Base-by-base conservation (phyloP, 2,888 invertebrate species). In the Scaptomyza polygonia region DNA sequence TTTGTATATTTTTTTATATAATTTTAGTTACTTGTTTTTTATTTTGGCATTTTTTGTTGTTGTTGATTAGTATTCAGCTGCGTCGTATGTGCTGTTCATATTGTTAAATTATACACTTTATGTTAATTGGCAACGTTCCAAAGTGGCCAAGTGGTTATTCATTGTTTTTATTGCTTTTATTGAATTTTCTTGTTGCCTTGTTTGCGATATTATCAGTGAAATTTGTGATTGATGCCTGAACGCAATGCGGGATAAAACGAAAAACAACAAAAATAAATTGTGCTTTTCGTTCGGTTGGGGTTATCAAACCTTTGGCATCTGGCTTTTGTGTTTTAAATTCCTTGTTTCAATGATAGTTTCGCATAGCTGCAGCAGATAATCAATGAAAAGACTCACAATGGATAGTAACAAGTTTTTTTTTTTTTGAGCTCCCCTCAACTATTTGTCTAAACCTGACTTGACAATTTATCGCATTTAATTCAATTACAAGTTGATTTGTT, bases 51-150 rank as follows among this genome's bases (percentile, higher is more conserved):
- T 30, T 36, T 30, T 43, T 49, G 47, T 56, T 49, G 47, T 56
- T 47, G 52, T 66, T 73, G 54, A 65, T 72, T 72, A 61, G 61
- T 65, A 64, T 53, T 36, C 55, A 57, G 64, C 44, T 68, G n/a
- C n/a, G 65, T 51, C 27, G 32, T 69, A 65, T 44, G 27, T 42
- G 40, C 57, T 57, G 62, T 18, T 61, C 61, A 57, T 56, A 70
- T 67, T 72, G 52, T 42, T 42, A 73, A 85, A 85, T 85, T 85
- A 87, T 74, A 85, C 62, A 69, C 68, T 72, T 72, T 66, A 71
- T 71, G 77, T 63, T 85, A 86, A 86, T 82, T 74, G 84, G 61
- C 49, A 58, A 39, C 40, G 34, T 21, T 16, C n/a, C 42, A 29
- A 54, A 57, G 58, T 64, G 69, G 55, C 56, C n/a, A n/a, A n/a